phyloP scores from a whole-genome alignment of 2,888 invertebrate genomes.

The Xylota segnis region DNA sequence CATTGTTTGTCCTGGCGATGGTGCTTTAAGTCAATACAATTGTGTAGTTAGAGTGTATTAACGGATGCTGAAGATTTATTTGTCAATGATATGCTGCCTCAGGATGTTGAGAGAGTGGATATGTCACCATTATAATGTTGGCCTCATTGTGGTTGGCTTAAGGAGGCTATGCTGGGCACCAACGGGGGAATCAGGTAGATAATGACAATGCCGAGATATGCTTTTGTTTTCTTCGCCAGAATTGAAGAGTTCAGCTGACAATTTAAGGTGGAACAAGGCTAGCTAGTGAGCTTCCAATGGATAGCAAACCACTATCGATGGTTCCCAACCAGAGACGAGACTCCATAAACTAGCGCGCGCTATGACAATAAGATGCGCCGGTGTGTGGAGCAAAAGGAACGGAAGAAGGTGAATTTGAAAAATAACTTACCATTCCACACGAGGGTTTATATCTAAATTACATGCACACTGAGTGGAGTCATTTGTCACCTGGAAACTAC shows the following conservation, averaged over 20 bases:
- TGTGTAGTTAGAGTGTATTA: conserved; percentile 69
- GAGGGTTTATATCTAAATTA: conserved; percentile 79
- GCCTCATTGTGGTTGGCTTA: conserved; percentile 35
- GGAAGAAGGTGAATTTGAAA: conserved; percentile 77
- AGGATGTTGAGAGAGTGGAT: conserved; percentile 48
- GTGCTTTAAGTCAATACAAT: conserved; percentile 72
- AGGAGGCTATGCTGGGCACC: conserved; percentile 1
- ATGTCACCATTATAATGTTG: conserved; percentile 50
- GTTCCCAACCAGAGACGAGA: conserved; percentile 36
- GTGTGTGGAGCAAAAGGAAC: conserved; percentile 16
- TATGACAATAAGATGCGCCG: conserved; percentile 57
- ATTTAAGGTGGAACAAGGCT: too few species aligned
- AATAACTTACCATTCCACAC: conserved; percentile 77
- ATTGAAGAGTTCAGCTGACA: not conserved
- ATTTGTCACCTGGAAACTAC: conserved; percentile 77
- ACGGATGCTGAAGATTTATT: conserved; percentile 73
- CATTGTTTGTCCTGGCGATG: conserved; percentile 66
- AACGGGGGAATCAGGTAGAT: not conserved
- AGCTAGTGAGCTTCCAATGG: conserved; percentile 39
- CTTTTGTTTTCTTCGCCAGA: not conserved
- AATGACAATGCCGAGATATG: not conserved
- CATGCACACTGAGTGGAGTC: conserved; percentile 78
- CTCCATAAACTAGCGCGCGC: conserved; percentile 39
- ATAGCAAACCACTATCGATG: conserved; percentile 34
- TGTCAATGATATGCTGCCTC: conserved; percentile 50